Base-by-base conservation (phyloP, 1,140 invertebrate species). In the Drosophila saltans region DNA sequence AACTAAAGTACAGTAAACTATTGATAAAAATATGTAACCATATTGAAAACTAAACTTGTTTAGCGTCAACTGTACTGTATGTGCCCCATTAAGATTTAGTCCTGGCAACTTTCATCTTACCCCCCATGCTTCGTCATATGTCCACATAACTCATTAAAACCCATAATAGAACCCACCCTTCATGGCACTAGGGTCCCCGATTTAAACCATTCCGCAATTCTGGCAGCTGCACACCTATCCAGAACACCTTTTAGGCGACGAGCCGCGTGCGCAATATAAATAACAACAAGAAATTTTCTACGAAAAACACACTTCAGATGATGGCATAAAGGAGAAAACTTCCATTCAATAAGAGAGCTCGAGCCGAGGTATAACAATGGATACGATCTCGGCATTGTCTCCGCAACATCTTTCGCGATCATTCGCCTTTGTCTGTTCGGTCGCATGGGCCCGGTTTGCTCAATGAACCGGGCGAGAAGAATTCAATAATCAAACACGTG, bases 321-420 rank as follows among this genome's bases (percentile, higher is more conserved):
- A 72, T 69, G 59, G 16, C 43, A 68, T 69, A 82, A 69, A 72
- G 66, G 69, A 77, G 80, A 72, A 72, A 88, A 83, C 76, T 89
- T 88, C 72, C 76, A 88, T 83, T 88, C 72, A 83, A 59, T 39
- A 66, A 70, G 39, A 61, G 57, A 43, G 40, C 55, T 40, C 40
- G 40, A 77, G 63, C 70, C 66, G 16, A 41, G 48, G 21, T 41
- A 33, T 26, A 86, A 86, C 83, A 86, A 86, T 86, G 76, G 67
- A 71, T 62, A 64, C 80, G 76, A 80, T 74, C 72, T 61, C 43
- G 39, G 43, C 66, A 72, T 78, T 84, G 71, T 82, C 75, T 73
- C 70, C 78, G 21, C 30, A 39, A 70, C 65, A 56, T 88, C 80
- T 74, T 86, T 88, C 80, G 82, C 83, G 83, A 82, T 82, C 69